phyloP scores from a whole-genome alignment of 1,140 invertebrate genomes.

The Aphis gossypii region DNA sequence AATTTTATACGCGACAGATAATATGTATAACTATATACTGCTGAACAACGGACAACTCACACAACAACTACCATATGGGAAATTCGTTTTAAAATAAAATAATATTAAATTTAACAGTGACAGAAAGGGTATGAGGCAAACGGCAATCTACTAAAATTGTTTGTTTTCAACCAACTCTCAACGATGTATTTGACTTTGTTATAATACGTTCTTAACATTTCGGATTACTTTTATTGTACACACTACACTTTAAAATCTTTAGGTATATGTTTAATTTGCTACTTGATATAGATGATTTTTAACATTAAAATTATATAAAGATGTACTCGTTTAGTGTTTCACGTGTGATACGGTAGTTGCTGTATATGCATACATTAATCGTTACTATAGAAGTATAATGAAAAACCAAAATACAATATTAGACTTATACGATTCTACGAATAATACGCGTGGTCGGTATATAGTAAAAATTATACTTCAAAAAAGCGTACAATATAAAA shows the following conservation, averaged over 20 bases:
- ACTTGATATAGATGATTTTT: neutral
- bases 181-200: neutral
- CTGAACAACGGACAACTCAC: neutral
- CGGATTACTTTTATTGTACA: neutral
- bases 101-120: neutral
- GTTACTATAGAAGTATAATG: neutral
- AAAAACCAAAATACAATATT: neutral
- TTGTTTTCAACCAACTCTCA: neutral
- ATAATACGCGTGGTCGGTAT: neutral
- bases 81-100: neutral
- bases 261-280: neutral
- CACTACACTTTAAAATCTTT: neutral
- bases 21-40: neutral
- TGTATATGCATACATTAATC: neutral
- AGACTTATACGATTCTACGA: neutral
- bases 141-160: neutral
- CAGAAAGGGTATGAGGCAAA: neutral
- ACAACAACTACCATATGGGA: neutral
- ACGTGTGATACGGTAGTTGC: neutral
- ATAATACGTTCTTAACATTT: neutral
- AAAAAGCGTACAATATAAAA: neutral
- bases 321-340: neutral
- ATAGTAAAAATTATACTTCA: neutral
- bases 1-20: neutral
- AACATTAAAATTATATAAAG: neutral